Evolutionary conservation across 1,140 invertebrate genomes (phyloP).

Genomic region (Brachionus sp.): DNA sequence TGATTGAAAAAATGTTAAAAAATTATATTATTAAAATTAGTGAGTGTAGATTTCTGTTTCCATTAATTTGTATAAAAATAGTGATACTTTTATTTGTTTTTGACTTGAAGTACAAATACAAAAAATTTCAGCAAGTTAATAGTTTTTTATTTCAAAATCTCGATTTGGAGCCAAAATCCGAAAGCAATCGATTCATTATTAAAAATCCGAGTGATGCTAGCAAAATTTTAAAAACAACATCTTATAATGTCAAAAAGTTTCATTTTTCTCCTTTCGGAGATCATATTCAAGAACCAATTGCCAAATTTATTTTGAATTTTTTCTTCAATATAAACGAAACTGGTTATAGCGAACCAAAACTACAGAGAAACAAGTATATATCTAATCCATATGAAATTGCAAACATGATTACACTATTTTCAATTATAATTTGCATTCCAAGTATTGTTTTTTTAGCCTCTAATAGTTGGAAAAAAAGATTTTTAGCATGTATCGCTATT

Average conservation of each 20-base stretch:
- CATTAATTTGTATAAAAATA: not conserved
- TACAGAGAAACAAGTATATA: not conserved
- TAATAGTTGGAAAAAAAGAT: not conserved
- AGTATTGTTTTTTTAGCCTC: not conserved
- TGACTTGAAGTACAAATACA: not conserved
- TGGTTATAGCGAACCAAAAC: not conserved
- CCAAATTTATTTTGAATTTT: not conserved
- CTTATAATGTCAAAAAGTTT: not conserved
- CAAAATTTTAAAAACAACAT: not conserved
- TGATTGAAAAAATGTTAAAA: not conserved
- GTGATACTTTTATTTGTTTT: not conserved
- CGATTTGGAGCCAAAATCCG: not conserved
- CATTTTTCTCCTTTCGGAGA: not conserved
- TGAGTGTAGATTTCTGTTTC: not conserved
- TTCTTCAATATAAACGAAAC: slow-evolving; percentile 20
- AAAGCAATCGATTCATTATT: not conserved
- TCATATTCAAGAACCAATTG: slow-evolving; percentile 18
- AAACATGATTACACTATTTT: not conserved
- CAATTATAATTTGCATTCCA: slow-evolving; percentile 19
- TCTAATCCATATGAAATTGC: not conserved
- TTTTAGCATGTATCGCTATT: not conserved
- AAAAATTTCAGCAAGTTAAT: not conserved
- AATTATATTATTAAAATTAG: not conserved
- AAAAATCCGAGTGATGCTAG: not conserved
- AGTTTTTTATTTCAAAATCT: not conserved